phyloP scores from a whole-genome alignment of 2,113 vertebrate species.

The Polypterus bichir region DNA sequence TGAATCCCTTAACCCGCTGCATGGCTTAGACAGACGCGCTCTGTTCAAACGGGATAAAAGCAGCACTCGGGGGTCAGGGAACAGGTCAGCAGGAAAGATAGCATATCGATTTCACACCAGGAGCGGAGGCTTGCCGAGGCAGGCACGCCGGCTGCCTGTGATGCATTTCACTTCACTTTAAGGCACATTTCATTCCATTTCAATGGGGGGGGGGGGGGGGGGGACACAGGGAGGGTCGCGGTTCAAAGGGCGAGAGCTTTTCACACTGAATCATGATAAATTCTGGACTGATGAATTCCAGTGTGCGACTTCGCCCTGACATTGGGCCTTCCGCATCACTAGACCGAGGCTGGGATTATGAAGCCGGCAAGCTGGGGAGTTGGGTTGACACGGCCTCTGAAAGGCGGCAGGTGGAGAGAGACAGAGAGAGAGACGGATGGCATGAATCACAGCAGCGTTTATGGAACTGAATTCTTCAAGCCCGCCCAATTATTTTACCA shows the following conservation, averaged over 20 bases:
- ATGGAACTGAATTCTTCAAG: too few species aligned
- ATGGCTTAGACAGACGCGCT: constrained; percentile 59
- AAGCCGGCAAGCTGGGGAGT: constrained; percentile 30
- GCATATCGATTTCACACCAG: constrained; percentile 82
- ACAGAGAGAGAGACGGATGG: too few species aligned
- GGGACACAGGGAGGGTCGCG: too few species aligned
- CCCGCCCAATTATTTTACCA: too few species aligned
- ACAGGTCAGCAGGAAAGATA: constrained; percentile 79
- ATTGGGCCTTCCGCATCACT: constrained; percentile 46
- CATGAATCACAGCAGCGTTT: too few species aligned
- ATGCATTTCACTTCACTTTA: constrained; percentile 71
- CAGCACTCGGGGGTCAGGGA: constrained; percentile 72
- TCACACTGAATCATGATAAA: constrained; percentile 71
- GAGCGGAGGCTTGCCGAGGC: constrained; percentile 54
- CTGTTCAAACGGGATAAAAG: constrained; percentile 77
- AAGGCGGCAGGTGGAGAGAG: too few species aligned
- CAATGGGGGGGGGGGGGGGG: constrained; percentile 52
- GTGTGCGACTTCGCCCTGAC: constrained; percentile 58
- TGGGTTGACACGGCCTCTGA: constrained; percentile 20
- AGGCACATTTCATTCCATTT: constrained; percentile 70
- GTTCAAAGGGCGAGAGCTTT: constrained; percentile 64
- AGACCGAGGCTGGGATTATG: constrained; percentile 33
- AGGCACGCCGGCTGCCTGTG: constrained; percentile 45
- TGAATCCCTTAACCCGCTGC: constrained; percentile 55
- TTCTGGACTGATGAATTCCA: constrained; percentile 62